Evolutionary conservation across 2,888 invertebrate genomes (phyloP), one percentile per base, ranked within the genome.

Genomic region (Drosophila tanythrix): DNA sequence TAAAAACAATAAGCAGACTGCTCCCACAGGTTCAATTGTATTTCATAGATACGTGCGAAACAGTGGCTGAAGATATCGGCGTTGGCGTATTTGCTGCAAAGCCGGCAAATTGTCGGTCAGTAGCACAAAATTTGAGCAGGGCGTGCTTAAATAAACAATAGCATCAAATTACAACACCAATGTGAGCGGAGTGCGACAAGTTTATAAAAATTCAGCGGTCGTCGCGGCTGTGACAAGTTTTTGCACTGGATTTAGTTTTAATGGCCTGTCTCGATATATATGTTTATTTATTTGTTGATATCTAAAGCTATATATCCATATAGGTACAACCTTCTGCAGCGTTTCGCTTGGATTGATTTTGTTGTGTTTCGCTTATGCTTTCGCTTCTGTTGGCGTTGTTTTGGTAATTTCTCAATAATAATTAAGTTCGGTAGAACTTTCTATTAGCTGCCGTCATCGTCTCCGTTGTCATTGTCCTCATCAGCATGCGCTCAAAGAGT

Each of bases 171-270:
- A 71, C 71, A 73, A 80, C 67, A 74, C 36, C 66, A 68, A 71
- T 40, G 38, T 13, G 63, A 70, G 33, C 55, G n/a, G 36, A 68
- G 43, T 70, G 78, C 51, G 81, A 74, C 81, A 84, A 75, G 81
- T 76, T 86, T 73, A 82, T 86, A 81, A 80, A 84, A 87, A 85
- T 85, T 87, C 85, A 70, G 53, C 56, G 38, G 50, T 58, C 75
- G 83, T 81, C 81, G 59, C 65, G 50, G 53, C 60, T 60, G 59
- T 53, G 57, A 59, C 77, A 56, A 81, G 72, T 72, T 82, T 86
- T 81, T 86, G 83, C 83, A 81, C 83, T 81, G 81, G 83, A 82
- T 87, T 87, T 88, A 86, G 72, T 88, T 88, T 87, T 79, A 87
- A 87, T 87, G 81, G 74, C 27, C 71, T 77, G 74, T 74, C 75